phyloP scores from a whole-genome alignment of 1,140 invertebrate genomes.

The Matsumurasca onukii region DNA sequence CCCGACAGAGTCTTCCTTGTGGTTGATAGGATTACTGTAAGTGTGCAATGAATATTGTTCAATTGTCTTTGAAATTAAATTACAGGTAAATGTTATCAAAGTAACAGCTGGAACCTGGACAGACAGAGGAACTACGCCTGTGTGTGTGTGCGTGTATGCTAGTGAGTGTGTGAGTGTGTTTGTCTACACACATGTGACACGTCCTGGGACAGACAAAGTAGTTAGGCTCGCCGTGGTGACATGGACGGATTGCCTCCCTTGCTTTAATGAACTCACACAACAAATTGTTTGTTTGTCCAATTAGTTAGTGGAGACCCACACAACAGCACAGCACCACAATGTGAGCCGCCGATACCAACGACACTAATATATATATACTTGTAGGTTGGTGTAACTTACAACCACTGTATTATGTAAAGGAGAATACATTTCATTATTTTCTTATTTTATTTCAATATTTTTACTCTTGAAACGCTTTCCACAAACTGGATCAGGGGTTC shows the following conservation, averaged over 20 bases:
- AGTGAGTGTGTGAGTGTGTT: too few relatives aligned
- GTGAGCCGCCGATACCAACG: background rate
- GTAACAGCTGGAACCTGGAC: too few relatives aligned
- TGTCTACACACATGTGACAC: too few relatives aligned
- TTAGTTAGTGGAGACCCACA: background rate
- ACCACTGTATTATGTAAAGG: background rate
- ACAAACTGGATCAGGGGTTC: too few relatives aligned
- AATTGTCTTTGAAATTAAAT: too few relatives aligned
- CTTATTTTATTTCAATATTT: background rate
- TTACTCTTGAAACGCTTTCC: background rate
- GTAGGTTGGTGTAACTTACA: background rate
- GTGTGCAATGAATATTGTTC: too few relatives aligned
- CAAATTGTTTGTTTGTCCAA: conserved; percentile 25
- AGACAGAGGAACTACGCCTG: too few relatives aligned
- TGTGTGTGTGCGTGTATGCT: too few relatives aligned
- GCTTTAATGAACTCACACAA: background rate
- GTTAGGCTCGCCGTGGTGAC: background rate
- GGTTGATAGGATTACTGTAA: too few relatives aligned
- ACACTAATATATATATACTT: background rate
- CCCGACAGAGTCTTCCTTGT: too few relatives aligned
- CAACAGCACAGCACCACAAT: background rate
- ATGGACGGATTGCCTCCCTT: background rate
- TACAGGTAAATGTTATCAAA: too few relatives aligned
- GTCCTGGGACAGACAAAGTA: conserved; percentile 2
- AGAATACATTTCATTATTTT: background rate